These are phyloP conservation scores for Cephus cinctus DNA, from an alignment of 1,140 invertebrate species.

Conservation along the genomic window DNA sequence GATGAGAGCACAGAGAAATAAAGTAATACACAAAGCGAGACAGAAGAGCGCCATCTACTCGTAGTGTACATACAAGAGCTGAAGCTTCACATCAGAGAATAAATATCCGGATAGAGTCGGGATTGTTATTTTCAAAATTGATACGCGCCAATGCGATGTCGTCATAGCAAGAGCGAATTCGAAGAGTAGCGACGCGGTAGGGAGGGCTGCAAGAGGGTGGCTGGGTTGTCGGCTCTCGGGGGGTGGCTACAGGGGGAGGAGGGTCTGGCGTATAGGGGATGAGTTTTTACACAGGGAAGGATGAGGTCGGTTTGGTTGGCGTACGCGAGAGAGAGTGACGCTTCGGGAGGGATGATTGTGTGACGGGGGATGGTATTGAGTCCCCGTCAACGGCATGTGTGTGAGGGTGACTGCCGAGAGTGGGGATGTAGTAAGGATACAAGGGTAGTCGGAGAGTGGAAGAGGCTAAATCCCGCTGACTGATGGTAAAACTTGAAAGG, in stretches of 20 bases:
- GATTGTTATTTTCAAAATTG: slow-evolving; percentile 49
- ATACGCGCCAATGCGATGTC: slow-evolving; percentile 21
- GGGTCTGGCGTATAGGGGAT: slow-evolving; percentile 9
- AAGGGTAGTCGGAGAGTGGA: slow-evolving; percentile 14
- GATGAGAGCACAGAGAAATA: slow-evolving; percentile 33
- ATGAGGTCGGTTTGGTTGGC: not conserved
- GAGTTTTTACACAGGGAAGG: slow-evolving; percentile 7
- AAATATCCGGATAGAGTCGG: too few relatives aligned
- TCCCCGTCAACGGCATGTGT: slow-evolving; percentile 23
- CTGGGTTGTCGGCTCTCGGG: slow-evolving; percentile 2
- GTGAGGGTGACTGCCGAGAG: not conserved
- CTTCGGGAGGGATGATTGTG: slow-evolving; percentile 22
- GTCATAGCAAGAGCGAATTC: not conserved
- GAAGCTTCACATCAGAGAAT: too few relatives aligned
- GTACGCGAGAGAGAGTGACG: slow-evolving; percentile 9
- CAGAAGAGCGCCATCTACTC: too few relatives aligned
- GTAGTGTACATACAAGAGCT: too few relatives aligned
- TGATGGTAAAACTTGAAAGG: slow-evolving; percentile 32
- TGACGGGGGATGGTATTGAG: slow-evolving; percentile 21
- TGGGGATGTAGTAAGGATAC: slow-evolving; percentile 1
- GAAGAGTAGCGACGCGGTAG: too few relatives aligned
- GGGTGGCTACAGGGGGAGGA: slow-evolving; percentile 15
- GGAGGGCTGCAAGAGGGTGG: slow-evolving; percentile 4
- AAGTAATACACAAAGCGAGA: too few relatives aligned
- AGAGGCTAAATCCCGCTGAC: slow-evolving; percentile 23